A percentile compares a stretch with the other conserved stretches of the same genome.
Conservation (phyloP, 1,140 invertebrate genomes). For the Panulirus ornatus region DNA sequence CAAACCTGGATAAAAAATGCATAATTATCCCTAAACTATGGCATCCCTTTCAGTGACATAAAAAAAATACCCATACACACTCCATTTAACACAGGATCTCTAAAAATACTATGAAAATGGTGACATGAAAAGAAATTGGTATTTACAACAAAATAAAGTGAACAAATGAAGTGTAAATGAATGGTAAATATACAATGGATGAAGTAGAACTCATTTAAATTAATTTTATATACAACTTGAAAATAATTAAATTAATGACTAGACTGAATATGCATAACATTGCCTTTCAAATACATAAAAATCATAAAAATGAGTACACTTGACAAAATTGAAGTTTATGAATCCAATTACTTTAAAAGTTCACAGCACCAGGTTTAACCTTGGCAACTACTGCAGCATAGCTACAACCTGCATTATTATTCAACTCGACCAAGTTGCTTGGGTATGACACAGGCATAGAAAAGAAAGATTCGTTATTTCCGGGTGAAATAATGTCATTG, state of each 20-base stretch:
- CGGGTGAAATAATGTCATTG: conserved; percentile 34
- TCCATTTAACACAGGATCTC: no score
- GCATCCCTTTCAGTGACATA: no score
- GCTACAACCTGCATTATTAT: conserved; percentile 46
- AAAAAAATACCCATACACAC: no score
- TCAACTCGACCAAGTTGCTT: conserved; percentile 20
- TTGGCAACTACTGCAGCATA: conserved; percentile 41
- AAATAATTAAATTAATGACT: conserved; percentile 2
- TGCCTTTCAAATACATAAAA: not conserved
- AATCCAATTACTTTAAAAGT: conserved; percentile 7
- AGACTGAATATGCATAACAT: not conserved
- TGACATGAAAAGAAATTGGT: no score
- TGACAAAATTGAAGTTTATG: not conserved
- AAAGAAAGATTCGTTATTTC: conserved; percentile 50
- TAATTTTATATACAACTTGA: not conserved
- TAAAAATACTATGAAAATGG: no score
- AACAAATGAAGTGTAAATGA: no score
- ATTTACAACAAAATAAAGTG: no score
- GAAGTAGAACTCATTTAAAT: no score
- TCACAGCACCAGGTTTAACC: conserved; percentile 25
- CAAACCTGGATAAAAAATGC: no score
- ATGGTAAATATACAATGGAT: no score
- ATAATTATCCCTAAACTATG: no score
- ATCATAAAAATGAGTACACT: not conserved
- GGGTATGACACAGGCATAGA: conserved; percentile 48